phyloP scores from a whole-genome alignment of 2,113 vertebrate genomes.

The Centrocercus urophasianus region DNA sequence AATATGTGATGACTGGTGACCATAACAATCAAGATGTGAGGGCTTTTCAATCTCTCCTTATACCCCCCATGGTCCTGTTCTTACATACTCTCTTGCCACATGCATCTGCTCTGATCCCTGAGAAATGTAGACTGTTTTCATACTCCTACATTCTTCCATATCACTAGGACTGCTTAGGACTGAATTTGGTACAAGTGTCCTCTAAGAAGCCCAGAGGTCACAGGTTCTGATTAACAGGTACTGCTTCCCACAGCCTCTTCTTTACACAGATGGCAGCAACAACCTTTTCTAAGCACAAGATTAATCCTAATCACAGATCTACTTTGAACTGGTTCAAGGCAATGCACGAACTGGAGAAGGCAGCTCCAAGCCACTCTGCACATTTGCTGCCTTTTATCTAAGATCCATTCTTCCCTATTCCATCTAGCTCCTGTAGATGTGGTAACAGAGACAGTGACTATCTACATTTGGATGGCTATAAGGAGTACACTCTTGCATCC shows the following conservation, averaged over 20 bases:
- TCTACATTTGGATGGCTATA: no score
- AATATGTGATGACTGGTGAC: neutral
- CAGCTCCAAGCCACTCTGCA: neutral
- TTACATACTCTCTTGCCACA: neutral
- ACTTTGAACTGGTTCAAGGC: neutral
- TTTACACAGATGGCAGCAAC: neutral
- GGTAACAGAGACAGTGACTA: neutral
- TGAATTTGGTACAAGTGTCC: neutral
- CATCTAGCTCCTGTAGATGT: neutral
- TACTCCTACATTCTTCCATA: neutral
- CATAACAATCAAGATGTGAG: neutral
- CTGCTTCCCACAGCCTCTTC: neutral
- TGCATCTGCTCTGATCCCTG: neutral
- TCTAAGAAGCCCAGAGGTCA: neutral
- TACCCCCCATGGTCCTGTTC: rapidly evolving
- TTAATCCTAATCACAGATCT: neutral
- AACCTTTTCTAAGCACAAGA: neutral
- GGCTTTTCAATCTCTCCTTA: neutral
- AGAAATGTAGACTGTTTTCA: neutral
- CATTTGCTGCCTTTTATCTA: neutral
- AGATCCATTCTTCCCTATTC: neutral
- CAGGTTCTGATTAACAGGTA: neutral
- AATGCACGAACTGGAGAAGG: neutral
- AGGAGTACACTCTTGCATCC: neutral
- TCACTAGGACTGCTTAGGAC: no score